Percentiles rank a stretch among this genome's conserved stretches.
These are phyloP conservation scores for Diplodus puntazzo DNA, from an alignment of 2,797 vertebrate species.

Conservation along the genomic window DNA sequence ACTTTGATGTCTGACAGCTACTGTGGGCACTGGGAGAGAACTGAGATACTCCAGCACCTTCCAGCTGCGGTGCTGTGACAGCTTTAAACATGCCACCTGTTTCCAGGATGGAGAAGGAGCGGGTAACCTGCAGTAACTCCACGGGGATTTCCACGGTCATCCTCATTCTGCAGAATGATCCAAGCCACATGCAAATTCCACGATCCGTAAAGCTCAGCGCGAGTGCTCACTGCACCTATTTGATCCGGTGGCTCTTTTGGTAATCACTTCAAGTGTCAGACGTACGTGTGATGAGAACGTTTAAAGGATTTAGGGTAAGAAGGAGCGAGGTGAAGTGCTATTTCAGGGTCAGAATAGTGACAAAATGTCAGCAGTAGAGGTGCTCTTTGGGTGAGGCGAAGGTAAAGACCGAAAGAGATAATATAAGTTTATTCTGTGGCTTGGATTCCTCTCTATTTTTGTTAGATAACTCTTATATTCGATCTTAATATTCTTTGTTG, in stretches of 20 bases:
- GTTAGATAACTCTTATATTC: not conserved
- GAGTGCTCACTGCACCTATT: not conserved
- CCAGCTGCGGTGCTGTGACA: constrained; percentile 43
- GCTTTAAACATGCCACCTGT: constrained; percentile 42
- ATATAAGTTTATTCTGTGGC: not conserved
- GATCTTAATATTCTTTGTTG: constrained; percentile 10
- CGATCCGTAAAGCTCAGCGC: constrained; percentile 1
- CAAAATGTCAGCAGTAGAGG: not conserved
- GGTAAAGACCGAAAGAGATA: not conserved
- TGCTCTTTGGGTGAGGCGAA: not conserved
- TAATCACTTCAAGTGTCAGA: constrained; percentile 23
- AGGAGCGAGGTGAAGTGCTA: not conserved
- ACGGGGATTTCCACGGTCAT: constrained; percentile 17
- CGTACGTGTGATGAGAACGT: not conserved
- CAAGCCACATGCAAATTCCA: constrained; percentile 13
- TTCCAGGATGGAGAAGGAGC: constrained; percentile 11
- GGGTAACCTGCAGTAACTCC: constrained; percentile 43
- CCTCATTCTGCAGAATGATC: constrained; percentile 10
- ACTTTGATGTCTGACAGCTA: constrained; percentile 28
- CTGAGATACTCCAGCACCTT: constrained; percentile 41
- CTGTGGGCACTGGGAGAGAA: constrained; percentile 9
- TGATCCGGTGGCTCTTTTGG: constrained; percentile 8
- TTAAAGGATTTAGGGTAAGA: not conserved
- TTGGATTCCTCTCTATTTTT: constrained; percentile 8
- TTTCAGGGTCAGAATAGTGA: not conserved